Conservation (phyloP, 1,140 invertebrate species). For the Pomacea maculata region DNA sequence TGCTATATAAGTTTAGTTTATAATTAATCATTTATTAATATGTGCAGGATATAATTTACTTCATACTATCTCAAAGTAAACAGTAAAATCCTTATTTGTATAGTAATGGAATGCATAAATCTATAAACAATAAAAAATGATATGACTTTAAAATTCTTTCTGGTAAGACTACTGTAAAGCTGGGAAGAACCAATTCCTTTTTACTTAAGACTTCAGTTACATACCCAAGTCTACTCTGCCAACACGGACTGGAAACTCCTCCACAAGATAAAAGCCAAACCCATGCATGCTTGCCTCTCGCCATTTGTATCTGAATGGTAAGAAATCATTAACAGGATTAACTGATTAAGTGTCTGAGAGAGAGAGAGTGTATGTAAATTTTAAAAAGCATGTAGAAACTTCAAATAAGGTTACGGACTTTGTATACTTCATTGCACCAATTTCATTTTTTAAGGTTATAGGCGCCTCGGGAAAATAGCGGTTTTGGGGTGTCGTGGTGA, state of each 20-base stretch:
- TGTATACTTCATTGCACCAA: neutral
- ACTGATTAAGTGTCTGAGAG: too few species aligned
- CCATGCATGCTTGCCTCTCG: slow-evolving; percentile 62
- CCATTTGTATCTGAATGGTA: slow-evolving; percentile 38
- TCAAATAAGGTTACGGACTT: neutral
- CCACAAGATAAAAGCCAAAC: slow-evolving; percentile 90
- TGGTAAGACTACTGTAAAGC: too few species aligned
- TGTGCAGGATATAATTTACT: too few species aligned
- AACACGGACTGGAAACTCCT: slow-evolving; percentile 87
- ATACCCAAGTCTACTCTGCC: slow-evolving; percentile 84
- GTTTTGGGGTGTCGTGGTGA: too few species aligned
- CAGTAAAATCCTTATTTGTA: neutral
- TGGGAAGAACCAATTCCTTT: neutral
- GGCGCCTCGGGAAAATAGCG: too few species aligned
- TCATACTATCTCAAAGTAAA: too few species aligned
- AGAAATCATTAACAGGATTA: too few species aligned
- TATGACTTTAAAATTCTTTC: neutral
- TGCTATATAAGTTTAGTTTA: too few species aligned
- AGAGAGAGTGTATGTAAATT: too few species aligned
- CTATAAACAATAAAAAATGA: neutral
- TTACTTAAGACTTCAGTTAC: slow-evolving; percentile 39
- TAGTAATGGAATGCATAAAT: neutral
- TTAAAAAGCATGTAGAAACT: too few species aligned
- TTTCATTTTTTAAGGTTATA: too few species aligned
- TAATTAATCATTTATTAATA: too few species aligned